Percentiles rank a stretch among this genome's conserved stretches.
phyloP scores from a whole-genome alignment of 1,140 invertebrate genomes.

The Panonychus citri region DNA sequence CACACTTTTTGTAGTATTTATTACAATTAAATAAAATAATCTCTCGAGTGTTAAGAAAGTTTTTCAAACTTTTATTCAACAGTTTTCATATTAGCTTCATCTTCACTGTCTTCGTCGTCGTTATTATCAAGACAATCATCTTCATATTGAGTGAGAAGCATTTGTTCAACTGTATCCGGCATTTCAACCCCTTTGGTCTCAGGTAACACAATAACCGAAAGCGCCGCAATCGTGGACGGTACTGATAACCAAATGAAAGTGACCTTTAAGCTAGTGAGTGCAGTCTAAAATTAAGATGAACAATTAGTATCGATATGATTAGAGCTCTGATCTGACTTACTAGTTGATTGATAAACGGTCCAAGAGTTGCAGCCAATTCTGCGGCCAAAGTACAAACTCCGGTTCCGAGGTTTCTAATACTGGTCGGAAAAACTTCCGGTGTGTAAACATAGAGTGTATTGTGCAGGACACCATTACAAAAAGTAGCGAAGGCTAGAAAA shows the following conservation, averaged over 20 bases:
- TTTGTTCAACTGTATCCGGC: constrained; percentile 1
- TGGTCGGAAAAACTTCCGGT: constrained; percentile 55
- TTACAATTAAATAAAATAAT: too few species aligned
- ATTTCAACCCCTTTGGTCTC: constrained; percentile 3
- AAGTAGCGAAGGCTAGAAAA: constrained; percentile 42
- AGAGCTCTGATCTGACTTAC: too few species aligned
- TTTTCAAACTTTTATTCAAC: too few species aligned
- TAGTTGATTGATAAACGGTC: constrained; percentile 28
- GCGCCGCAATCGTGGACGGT: neutral
- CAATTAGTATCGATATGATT: neutral
- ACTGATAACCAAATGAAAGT: too few species aligned
- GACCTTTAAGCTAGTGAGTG: too few species aligned
- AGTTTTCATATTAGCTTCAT: too few species aligned
- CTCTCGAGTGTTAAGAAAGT: too few species aligned
- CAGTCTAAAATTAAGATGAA: neutral
- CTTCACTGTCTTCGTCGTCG: too few species aligned
- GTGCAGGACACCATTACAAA: constrained; percentile 53
- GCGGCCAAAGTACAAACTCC: constrained; percentile 19
- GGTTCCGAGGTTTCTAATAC: constrained; percentile 20
- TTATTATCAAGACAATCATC: too few species aligned
- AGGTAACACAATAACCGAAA: neutral
- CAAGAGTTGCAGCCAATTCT: constrained; percentile 20
- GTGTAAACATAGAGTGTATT: constrained; percentile 54
- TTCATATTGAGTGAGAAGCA: too few species aligned
- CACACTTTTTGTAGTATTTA: too few species aligned